A percentile compares a stretch with the other conserved stretches of the same genome.
Evolutionary conservation across 2,797 vertebrate species (phyloP).

Genomic region (Neosilurus mollespiculum): DNA sequence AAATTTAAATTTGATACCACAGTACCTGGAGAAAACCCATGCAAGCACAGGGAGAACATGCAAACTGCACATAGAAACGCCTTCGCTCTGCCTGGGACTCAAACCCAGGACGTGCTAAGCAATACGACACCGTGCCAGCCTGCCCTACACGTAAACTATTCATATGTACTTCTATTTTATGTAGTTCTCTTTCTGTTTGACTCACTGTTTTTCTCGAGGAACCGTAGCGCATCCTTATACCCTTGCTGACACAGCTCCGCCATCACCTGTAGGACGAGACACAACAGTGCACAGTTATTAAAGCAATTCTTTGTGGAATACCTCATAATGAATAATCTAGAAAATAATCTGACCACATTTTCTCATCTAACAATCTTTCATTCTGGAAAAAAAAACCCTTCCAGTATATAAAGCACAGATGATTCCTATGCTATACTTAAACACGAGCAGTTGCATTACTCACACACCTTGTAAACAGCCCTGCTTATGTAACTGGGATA

Average conservation of each 20-base stretch:
- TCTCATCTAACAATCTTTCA: neutral
- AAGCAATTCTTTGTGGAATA: neutral
- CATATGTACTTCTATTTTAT: neutral
- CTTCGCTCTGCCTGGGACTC: too few relatives aligned
- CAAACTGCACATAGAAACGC: too few relatives aligned
- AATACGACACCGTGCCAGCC: too few relatives aligned
- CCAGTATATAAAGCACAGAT: neutral
- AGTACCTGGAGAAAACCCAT: too few relatives aligned
- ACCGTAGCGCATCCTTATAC: constrained; percentile 85
- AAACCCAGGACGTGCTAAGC: too few relatives aligned
- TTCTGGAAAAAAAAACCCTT: neutral
- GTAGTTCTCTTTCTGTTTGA: neutral
- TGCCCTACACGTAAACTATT: too few relatives aligned
- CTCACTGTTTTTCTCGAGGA: constrained; percentile 86
- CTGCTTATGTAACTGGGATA: neutral
- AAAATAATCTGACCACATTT: neutral
- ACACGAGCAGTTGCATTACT: neutral
- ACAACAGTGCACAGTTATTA: neutral
- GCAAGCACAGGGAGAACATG: too few relatives aligned
- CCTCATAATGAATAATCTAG: neutral
- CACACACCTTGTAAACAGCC: neutral
- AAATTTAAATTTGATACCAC: too few relatives aligned
- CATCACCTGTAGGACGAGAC: constrained; percentile 71
- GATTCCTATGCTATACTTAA: neutral
- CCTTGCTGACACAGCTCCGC: constrained; percentile 88